phyloP scores from a whole-genome alignment of 2,113 vertebrate species.

The Chamaetylas fuelleborni region DNA sequence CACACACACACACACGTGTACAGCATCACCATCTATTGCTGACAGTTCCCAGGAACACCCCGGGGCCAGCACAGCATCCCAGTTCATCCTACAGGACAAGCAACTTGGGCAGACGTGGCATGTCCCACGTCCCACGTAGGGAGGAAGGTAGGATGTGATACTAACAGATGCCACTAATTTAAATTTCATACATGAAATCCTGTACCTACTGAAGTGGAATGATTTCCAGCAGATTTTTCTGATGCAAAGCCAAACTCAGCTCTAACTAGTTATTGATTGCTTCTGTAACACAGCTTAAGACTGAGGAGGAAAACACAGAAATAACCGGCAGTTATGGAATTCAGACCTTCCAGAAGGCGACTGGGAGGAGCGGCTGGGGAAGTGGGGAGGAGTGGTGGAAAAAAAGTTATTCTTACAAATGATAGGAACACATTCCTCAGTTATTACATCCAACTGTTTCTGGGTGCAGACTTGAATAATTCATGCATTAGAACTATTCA shows the following conservation, averaged over 20 bases:
- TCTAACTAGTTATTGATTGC: neutral
- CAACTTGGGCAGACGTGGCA: neutral
- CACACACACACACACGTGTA: accelerated
- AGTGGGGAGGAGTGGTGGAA: neutral
- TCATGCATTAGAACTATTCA: neutral
- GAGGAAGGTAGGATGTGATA: neutral
- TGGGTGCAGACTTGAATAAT: neutral
- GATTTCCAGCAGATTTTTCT: slow-evolving; percentile 5
- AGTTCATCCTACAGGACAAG: neutral
- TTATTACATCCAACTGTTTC: neutral
- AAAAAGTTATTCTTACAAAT: neutral
- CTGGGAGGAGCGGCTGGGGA: accelerated
- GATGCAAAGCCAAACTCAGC: neutral
- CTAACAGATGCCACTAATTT: neutral
- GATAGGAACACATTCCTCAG: neutral
- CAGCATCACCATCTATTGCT: neutral
- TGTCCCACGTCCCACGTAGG: neutral
- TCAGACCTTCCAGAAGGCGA: neutral
- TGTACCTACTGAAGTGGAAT: neutral
- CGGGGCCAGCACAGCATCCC: neutral
- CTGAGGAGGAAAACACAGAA: neutral
- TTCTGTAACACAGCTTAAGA: neutral
- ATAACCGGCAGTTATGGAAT: neutral
- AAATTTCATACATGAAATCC: neutral
- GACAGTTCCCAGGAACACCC: neutral